Evolutionary conservation across 2,113 vertebrate genomes (phyloP), one percentile per base, ranked within the genome.

Genomic region (Casuarius casuarius): DNA sequence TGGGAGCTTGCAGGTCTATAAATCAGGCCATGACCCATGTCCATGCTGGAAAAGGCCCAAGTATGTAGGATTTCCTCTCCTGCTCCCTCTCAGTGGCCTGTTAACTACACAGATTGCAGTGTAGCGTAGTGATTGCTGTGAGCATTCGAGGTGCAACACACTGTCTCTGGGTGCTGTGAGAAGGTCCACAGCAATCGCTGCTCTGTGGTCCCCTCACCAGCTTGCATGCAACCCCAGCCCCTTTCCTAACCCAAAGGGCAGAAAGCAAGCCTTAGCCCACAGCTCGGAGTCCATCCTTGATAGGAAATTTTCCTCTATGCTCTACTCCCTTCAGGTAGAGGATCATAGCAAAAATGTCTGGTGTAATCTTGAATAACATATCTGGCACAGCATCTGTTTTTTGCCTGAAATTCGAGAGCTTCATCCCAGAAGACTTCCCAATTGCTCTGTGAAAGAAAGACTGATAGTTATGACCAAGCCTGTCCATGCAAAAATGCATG

Each of bases 151-250:
- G 40, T 65, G 21, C 82, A 82, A 66, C 10, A n/a, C 4, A 0
- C 6, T 58, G 28, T 38, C 65, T 72, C 17, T 65, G 33, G 56
- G 10, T 73, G 12, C 31, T 48, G 7, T 7, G 17, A 75, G 51
- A 66, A 4, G 61, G 4, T 5, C 12, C 7, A 9, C 48, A n/a
- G 20, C 17, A 95, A 63, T 33, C 15, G 28, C 16, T 51, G 33
- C 14, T 48, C 25, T 52, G 5, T 12, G 9, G n/a, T 33, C 40
- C 25, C 28, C 29, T 92, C 26, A 31, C 16, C 68, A 88, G 10
- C 66, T 28, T 0, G 0, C 31, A 46, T 0, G 0, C 3, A 71
- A 1, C 3, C 5, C 12, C 6, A 62, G 38, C 12, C 19, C 26
- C 21, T 81, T 82, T 46, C 42, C 49, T 84, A 82, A 72, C 40